A percentile compares a stretch with the other conserved stretches of the same genome.
phyloP scores from a whole-genome alignment of 2,113 vertebrate species.

The Pteropus alecto region DNA sequence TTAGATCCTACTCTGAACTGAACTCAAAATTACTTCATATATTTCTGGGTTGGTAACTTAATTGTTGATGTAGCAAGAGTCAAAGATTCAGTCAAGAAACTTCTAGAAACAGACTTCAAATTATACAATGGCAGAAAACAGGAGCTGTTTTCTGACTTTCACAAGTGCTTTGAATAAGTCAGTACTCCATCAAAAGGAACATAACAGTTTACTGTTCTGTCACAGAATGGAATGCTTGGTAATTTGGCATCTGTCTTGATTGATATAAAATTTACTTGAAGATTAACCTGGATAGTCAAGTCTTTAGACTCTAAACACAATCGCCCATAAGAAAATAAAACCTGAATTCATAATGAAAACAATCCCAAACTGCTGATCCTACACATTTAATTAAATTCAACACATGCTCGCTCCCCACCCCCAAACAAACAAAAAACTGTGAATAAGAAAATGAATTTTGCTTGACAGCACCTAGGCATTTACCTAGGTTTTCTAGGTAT shows the following conservation, averaged over 20 bases:
- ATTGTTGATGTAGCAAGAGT: background rate
- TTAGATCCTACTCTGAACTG: background rate
- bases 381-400: background rate
- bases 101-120: background rate
- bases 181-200: slow-evolving; percentile 45
- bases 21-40: background rate
- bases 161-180: slow-evolving; percentile 25
- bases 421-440: background rate
- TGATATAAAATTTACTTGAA: slow-evolving; percentile 38
- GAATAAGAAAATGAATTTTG: background rate
- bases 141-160: slow-evolving; percentile 41
- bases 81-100: slow-evolving; percentile 21
- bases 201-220: slow-evolving; percentile 51
- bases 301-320: slow-evolving; percentile 5
- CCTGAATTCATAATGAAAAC: background rate
- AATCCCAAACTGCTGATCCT: background rate
- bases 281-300: slow-evolving; percentile 54
- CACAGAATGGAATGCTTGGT: slow-evolving; percentile 46
- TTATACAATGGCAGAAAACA: slow-evolving; percentile 8
- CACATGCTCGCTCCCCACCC: background rate
- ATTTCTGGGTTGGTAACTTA: background rate
- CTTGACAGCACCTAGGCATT: background rate
- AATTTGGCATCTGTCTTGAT: background rate
- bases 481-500: background rate
- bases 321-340: slow-evolving; percentile 12